phyloP scores from a whole-genome alignment of 2,888 invertebrate species.

The Drosophila mayaguana region DNA sequence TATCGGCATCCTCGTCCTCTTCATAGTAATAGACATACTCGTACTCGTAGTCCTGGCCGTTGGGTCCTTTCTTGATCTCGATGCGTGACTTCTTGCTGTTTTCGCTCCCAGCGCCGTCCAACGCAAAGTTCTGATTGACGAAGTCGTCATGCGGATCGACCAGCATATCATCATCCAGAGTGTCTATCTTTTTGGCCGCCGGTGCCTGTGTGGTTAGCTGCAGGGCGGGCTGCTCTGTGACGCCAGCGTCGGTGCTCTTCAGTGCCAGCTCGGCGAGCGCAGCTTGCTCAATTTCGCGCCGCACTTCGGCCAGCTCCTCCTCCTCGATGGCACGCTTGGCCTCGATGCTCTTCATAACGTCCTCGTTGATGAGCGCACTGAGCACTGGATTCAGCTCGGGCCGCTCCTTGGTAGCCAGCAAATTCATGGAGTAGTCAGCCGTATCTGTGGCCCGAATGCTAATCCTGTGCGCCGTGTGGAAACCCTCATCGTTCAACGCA shows the following conservation, averaged over 20 bases:
- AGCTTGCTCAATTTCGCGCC: slow-evolving; percentile 69
- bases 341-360: slow-evolving; percentile 86
- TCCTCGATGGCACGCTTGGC: slow-evolving; percentile 84
- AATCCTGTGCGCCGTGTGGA: slow-evolving; percentile 83
- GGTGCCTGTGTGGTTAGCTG: slow-evolving; percentile 76
- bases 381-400: slow-evolving; percentile 85
- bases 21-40: slow-evolving; percentile 97
- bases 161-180: slow-evolving; percentile 69
- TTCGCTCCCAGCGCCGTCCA: slow-evolving; percentile 89
- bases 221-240: slow-evolving; percentile 62
- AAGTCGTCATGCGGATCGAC: slow-evolving; percentile 79
- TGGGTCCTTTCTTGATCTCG: slow-evolving; percentile 94
- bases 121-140: slow-evolving; percentile 86
- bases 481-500: slow-evolving; percentile 77
- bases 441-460: slow-evolving; percentile 62
- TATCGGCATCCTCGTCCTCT: slow-evolving; percentile 88
- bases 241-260: slow-evolving; percentile 35
- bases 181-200: slow-evolving; percentile 58
- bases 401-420: slow-evolving; percentile 84
- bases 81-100: slow-evolving; percentile 90
- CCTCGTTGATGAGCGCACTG: slow-evolving; percentile 86
- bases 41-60: slow-evolving; percentile 96
- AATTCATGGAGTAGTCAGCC: slow-evolving; percentile 77
- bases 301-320: slow-evolving; percentile 77
- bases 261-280: slow-evolving; percentile 51